Percentiles rank a stretch among this genome's conserved stretches.
phyloP scores from a whole-genome alignment of 2,888 invertebrate genomes.

The Sipha maydis region DNA sequence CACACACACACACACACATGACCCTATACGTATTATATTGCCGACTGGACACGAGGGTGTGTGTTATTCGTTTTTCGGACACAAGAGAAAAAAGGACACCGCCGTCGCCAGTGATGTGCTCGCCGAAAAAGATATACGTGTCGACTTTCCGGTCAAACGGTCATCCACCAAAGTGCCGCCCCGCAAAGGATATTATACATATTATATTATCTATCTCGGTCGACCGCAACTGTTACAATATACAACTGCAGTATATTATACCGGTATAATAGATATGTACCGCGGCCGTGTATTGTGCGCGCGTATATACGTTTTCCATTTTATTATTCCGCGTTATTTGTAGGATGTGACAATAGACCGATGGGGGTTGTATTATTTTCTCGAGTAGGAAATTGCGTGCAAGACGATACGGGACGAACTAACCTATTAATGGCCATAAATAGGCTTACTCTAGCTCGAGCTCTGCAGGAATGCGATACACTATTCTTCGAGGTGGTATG shows the following conservation, averaged over 20 bases:
- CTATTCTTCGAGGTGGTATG: no score
- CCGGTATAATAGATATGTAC: neutral
- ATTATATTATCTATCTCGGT: slow-evolving; percentile 41
- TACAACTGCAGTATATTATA: neutral
- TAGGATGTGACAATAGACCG: slow-evolving; percentile 34
- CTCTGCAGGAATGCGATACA: no score
- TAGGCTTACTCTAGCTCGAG: no score
- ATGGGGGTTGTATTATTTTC: slow-evolving; percentile 11
- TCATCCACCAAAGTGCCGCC: slow-evolving; percentile 55
- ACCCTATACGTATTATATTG: slow-evolving; percentile 15
- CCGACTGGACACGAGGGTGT: slow-evolving; percentile 4
- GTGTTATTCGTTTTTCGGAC: slow-evolving; percentile 47
- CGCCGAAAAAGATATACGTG: slow-evolving; percentile 30
- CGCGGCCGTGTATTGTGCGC: neutral
- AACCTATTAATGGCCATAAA: no score
- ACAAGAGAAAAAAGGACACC: slow-evolving; percentile 26
- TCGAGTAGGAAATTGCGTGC: slow-evolving; percentile 26
- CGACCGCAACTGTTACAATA: slow-evolving; percentile 35
- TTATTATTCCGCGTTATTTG: slow-evolving; percentile 30
- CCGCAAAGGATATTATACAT: slow-evolving; percentile 35
- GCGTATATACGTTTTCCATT: slow-evolving; percentile 7
- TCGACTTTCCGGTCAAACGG: slow-evolving; percentile 62
- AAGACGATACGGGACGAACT: neutral
- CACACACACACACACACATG: neutral
- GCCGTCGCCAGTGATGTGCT: slow-evolving; percentile 36